Conservation (phyloP, 2,888 invertebrate species). For the Acleris cristana region DNA sequence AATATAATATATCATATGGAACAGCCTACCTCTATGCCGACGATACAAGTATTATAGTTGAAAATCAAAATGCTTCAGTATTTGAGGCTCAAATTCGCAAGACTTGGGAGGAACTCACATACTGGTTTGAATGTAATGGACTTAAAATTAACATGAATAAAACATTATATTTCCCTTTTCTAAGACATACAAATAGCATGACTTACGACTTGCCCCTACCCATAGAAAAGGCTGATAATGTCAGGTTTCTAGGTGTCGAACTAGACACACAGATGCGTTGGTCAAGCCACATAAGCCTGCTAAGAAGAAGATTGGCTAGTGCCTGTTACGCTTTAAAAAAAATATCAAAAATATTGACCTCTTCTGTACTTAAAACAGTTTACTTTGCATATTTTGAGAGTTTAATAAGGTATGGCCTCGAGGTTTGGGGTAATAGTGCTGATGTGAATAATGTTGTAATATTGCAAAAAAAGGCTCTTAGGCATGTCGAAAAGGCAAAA, state of each 20-base stretch:
- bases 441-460: neutral
- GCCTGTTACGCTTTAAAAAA: constrained; percentile 6
- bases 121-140: neutral
- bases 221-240: too few species aligned
- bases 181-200: too few species aligned
- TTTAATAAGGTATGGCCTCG: constrained; percentile 21
- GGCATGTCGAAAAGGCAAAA: too few species aligned
- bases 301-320: neutral
- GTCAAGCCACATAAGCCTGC: too few species aligned
- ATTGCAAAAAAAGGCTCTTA: too few species aligned
- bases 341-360: neutral
- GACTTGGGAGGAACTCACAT: neutral
- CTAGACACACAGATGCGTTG: neutral
- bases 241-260: constrained; percentile 3
- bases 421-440: constrained; percentile 3
- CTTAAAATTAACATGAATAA: neutral
- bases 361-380: too few species aligned
- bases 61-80: neutral
- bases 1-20: too few species aligned
- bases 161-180: too few species aligned
- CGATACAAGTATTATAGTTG: too few species aligned
- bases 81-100: neutral
- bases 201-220: too few species aligned
- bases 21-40: too few species aligned
- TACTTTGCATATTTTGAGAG: constrained; percentile 6